phyloP scores from a whole-genome alignment of 1,140 invertebrate species.

The Drosophila lacertosa region DNA sequence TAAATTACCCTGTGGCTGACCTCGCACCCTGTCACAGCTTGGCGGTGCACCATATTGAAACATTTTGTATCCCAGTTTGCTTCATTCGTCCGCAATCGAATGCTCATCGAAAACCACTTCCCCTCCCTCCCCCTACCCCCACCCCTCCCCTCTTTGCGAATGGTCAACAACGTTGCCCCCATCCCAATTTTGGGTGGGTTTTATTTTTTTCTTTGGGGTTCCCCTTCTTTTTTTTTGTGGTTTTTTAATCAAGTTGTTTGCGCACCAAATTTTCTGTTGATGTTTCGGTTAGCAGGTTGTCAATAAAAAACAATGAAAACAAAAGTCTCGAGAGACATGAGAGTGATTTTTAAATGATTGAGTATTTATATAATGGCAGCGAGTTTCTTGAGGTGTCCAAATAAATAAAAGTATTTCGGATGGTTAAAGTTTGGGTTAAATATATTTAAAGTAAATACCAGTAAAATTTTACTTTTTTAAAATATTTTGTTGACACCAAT shows the following conservation, averaged over 20 bases:
- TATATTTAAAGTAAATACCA: no score
- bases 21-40: slow-evolving; percentile 71
- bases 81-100: slow-evolving; percentile 58
- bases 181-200: no score
- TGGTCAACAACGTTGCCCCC: slow-evolving; percentile 41
- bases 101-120: slow-evolving; percentile 61
- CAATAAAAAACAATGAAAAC: slow-evolving; percentile 30
- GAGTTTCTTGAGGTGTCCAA: no score
- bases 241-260: slow-evolving; percentile 81
- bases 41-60: slow-evolving; percentile 74
- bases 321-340: slow-evolving; percentile 18
- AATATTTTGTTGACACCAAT: not conserved
- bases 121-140: no score
- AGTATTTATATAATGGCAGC: not conserved
- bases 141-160: slow-evolving; percentile 36
- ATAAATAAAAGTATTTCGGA: no score
- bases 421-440: no score
- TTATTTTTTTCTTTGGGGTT: slow-evolving; percentile 24
- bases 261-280: slow-evolving; percentile 55
- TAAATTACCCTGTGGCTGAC: slow-evolving; percentile 81
- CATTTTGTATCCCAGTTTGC: slow-evolving; percentile 52
- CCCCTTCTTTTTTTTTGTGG: slow-evolving; percentile 73
- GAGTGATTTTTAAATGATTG: slow-evolving; percentile 32
- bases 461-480: no score
- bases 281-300: slow-evolving; percentile 37